Evolutionary conservation across 2,797 vertebrate species (phyloP).

Genomic region (Chiroxiphia lanceolata): DNA sequence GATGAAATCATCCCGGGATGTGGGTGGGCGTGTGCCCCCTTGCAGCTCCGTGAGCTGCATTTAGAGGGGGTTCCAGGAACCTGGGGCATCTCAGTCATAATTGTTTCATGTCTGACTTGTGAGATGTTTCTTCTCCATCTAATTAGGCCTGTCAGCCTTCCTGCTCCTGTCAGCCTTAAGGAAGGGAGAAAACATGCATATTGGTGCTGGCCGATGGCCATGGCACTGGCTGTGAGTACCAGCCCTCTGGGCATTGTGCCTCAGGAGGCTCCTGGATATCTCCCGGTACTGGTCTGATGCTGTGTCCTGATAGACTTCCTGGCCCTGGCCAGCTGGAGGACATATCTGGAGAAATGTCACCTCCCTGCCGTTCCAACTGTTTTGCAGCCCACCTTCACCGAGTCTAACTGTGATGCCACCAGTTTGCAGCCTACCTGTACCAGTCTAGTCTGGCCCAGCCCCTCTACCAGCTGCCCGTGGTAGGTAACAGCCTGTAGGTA

Average conservation of each 20-base stretch:
- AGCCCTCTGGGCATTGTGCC: fast-evolving
- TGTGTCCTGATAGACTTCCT: neutral
- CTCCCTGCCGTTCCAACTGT: neutral
- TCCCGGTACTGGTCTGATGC: neutral
- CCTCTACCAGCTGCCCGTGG: neutral
- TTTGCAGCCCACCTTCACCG: neutral
- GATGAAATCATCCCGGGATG: constrained; percentile 11
- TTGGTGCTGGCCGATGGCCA: fast-evolving
- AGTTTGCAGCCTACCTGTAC: neutral
- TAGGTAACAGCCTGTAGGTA: neutral
- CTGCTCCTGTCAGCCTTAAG: neutral
- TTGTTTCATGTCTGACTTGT: neutral
- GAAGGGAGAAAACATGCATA: neutral
- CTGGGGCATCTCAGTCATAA: neutral
- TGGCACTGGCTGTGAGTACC: neutral
- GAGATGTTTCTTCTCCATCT: neutral
- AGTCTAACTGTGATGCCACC: neutral
- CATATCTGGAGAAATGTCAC: neutral
- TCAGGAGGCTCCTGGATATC: fast-evolving
- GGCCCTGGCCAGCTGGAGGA: neutral
- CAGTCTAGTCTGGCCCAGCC: neutral
- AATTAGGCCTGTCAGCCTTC: neutral
- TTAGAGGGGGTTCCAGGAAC: neutral
- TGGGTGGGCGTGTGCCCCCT: neutral
- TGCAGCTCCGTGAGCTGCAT: neutral